phyloP scores from a whole-genome alignment of 2,797 vertebrate genomes.

The Leptodactylus fallax region DNA sequence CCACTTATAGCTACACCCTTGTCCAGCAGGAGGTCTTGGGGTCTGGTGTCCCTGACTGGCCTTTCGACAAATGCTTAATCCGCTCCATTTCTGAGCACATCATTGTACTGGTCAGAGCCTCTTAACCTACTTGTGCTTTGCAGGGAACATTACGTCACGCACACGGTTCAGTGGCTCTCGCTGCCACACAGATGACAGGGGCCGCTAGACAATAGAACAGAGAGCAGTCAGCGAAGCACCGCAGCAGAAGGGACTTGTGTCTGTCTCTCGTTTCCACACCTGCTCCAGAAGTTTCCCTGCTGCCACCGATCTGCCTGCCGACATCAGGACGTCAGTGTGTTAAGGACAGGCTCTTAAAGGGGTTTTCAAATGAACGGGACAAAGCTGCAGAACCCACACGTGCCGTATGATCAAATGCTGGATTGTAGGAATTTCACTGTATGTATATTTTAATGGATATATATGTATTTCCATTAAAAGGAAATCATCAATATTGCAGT shows the following conservation, averaged over 20 bases:
- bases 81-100: not conserved
- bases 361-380: too few species aligned
- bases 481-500: too few species aligned
- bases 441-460: too few species aligned
- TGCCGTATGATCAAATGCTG: too few species aligned
- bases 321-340: too few species aligned
- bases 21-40: not conserved
- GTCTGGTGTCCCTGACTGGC: not conserved
- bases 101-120: not conserved
- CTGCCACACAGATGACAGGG: constrained; percentile 17
- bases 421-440: too few species aligned
- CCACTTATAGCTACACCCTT: too few species aligned
- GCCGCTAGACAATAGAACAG: not conserved
- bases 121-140: constrained; percentile 11
- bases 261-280: not conserved
- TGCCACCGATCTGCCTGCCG: not conserved
- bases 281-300: not conserved
- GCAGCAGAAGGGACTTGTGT: not conserved
- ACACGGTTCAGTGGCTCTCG: not conserved
- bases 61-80: constrained; percentile 16
- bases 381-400: too few species aligned
- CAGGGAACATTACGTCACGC: not conserved
- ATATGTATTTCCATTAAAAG: too few species aligned
- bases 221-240: not conserved
- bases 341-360: too few species aligned